Percentiles rank a stretch among this genome's conserved stretches.
Evolutionary conservation across 2,797 vertebrate genomes (phyloP).

Genomic region (Labroides dimidiatus): DNA sequence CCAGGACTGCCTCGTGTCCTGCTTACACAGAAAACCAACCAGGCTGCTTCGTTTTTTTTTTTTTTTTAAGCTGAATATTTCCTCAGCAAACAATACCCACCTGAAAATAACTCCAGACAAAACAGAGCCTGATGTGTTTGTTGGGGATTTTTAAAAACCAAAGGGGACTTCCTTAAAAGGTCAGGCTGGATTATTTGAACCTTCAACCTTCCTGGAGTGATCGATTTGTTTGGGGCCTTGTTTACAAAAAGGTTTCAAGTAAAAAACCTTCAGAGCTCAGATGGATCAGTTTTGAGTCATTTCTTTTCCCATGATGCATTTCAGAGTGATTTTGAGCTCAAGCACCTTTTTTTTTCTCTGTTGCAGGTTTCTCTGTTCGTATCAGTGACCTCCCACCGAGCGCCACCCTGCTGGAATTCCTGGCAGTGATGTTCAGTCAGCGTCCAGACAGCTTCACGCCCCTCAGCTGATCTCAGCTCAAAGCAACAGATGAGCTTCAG

Average conservation of each 20-base stretch:
- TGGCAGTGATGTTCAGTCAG: constrained; percentile 56
- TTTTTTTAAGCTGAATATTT: constrained; percentile 58
- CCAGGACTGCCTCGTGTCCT: constrained; percentile 64
- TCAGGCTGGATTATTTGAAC: constrained; percentile 49
- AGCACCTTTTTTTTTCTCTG: constrained; percentile 8
- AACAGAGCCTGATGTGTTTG: constrained; percentile 55
- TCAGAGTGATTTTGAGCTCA: constrained; percentile 33
- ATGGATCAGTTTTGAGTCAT: constrained; percentile 40
- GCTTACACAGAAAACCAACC: constrained; percentile 46
- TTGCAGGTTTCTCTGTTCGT: too few relatives aligned
- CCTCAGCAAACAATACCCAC: constrained; percentile 72
- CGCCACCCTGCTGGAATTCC: constrained; percentile 67
- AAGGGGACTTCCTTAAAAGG: constrained; percentile 54
- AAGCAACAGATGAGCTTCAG: constrained; percentile 46
- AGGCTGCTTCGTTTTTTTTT: too few relatives aligned
- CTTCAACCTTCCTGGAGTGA: constrained; percentile 55
- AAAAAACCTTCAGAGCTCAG: neutral
- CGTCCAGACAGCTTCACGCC: constrained; percentile 46
- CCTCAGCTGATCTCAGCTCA: constrained; percentile 34
- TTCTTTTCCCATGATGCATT: constrained; percentile 36
- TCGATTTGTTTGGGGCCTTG: constrained; percentile 30
- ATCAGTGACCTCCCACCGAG: constrained; percentile 57
- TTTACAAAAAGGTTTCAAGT: constrained; percentile 33
- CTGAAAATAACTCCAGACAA: constrained; percentile 74
- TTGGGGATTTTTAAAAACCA: neutral